phyloP scores from a whole-genome alignment of 2,113 vertebrate species.

The Clarias magur region DNA sequence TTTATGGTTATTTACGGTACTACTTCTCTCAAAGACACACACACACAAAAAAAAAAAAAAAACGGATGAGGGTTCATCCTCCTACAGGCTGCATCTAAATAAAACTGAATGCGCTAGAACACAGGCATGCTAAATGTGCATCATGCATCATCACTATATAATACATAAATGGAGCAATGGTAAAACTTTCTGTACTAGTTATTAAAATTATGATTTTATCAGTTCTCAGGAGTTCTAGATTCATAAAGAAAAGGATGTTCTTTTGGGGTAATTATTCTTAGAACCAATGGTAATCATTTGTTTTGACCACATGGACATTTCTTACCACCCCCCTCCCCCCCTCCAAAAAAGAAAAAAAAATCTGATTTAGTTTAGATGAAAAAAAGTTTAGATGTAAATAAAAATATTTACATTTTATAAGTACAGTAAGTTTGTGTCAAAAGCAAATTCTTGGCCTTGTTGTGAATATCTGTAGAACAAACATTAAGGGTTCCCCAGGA shows the following conservation, averaged over 20 bases:
- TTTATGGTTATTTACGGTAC: conserved; percentile 1
- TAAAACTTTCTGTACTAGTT: neutral
- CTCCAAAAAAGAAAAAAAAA: no score
- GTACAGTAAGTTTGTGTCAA: neutral
- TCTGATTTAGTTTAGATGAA: no score
- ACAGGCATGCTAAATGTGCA: neutral
- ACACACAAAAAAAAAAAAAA: neutral
- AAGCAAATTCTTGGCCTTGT: neutral
- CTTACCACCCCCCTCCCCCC: no score
- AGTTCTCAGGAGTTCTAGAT: neutral
- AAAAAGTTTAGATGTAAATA: neutral
- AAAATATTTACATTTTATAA: neutral
- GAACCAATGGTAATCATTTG: neutral
- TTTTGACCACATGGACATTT: neutral
- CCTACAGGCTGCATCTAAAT: neutral
- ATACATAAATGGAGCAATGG: no score
- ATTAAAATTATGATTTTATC: neutral
- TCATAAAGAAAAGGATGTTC: neutral
- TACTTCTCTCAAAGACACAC: neutral
- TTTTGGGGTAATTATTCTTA: neutral
- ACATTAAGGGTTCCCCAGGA: neutral
- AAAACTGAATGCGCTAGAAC: neutral
- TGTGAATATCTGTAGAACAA: neutral
- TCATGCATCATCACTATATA: neutral
- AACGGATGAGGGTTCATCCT: neutral